These are phyloP conservation scores for Syrmaticus mikado DNA, from an alignment of 2,113 vertebrate genomes.

Conservation along the genomic window DNA sequence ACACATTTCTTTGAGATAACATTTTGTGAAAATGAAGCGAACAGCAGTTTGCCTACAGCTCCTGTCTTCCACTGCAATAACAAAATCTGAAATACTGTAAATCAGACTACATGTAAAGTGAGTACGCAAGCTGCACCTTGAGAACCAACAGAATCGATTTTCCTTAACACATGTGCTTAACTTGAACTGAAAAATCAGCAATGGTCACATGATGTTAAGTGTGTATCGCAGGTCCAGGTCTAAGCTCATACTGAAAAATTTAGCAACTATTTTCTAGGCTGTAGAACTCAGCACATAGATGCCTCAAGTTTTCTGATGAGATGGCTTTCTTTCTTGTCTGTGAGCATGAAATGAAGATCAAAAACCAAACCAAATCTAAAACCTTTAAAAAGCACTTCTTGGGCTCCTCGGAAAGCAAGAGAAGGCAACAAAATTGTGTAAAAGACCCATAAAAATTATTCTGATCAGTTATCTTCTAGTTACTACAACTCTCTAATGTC, in stretches of 20 bases:
- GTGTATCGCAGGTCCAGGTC: neutral
- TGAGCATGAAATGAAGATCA: neutral
- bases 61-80: neutral
- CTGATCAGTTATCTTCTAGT: neutral
- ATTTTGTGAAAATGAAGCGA: slow-evolving; percentile 17
- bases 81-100: slow-evolving; percentile 10
- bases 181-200: neutral
- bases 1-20: neutral
- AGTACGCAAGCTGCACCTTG: neutral
- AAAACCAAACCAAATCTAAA: neutral
- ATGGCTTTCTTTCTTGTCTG: neutral
- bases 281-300: neutral
- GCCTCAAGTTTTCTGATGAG: neutral
- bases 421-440: neutral
- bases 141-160: neutral
- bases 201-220: neutral
- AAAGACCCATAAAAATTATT: neutral
- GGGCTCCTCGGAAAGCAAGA: neutral
- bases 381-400: neutral
- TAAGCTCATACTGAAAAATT: neutral
- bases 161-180: neutral
- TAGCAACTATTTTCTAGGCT: neutral
- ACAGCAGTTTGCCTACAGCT: neutral
- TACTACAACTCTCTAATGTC: neutral
- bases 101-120: neutral